A percentile compares a stretch with the other conserved stretches of the same genome.
Evolutionary conservation across 2,888 invertebrate genomes (phyloP).

Genomic region (Copidosoma aretas): DNA sequence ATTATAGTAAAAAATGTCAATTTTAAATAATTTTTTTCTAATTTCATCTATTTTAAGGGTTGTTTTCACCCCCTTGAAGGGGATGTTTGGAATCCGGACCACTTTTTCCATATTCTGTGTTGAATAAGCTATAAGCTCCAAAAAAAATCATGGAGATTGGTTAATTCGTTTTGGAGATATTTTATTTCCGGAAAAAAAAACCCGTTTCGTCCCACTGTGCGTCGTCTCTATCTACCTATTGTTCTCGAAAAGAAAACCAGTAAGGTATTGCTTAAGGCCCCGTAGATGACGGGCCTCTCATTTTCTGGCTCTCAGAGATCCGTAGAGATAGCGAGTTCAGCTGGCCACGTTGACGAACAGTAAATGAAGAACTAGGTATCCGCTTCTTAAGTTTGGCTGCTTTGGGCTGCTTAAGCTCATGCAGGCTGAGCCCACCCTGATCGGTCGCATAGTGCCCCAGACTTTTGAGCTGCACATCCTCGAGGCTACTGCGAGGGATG

Average conservation of each 20-base stretch:
- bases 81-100: too few relatives aligned
- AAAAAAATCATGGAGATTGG: too few relatives aligned
- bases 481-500: conserved; percentile 81
- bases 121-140: too few relatives aligned
- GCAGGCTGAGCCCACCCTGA: conserved; percentile 83
- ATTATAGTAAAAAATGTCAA: too few relatives aligned
- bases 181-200: too few relatives aligned
- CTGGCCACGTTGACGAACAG: conserved; percentile 68
- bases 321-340: conserved; percentile 53
- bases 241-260: conserved; percentile 76
- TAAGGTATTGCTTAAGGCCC: conserved; percentile 82
- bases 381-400: conserved; percentile 65
- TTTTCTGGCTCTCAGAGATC: conserved; percentile 72
- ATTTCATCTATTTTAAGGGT: too few relatives aligned
- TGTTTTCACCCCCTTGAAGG: too few relatives aligned
- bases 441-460: conserved; percentile 84
- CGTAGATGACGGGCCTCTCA: conserved; percentile 80
- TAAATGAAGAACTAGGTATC: conserved; percentile 78
- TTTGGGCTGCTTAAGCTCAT: conserved; percentile 83
- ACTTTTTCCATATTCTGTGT: too few relatives aligned
- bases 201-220: too few relatives aligned
- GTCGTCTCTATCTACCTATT: conserved; percentile 75
- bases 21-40: too few relatives aligned
- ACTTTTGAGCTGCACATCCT: conserved; percentile 84
- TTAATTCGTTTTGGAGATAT: too few relatives aligned